phyloP scores from a whole-genome alignment of 1,140 invertebrate species.

The Spodoptera frugiperda region DNA sequence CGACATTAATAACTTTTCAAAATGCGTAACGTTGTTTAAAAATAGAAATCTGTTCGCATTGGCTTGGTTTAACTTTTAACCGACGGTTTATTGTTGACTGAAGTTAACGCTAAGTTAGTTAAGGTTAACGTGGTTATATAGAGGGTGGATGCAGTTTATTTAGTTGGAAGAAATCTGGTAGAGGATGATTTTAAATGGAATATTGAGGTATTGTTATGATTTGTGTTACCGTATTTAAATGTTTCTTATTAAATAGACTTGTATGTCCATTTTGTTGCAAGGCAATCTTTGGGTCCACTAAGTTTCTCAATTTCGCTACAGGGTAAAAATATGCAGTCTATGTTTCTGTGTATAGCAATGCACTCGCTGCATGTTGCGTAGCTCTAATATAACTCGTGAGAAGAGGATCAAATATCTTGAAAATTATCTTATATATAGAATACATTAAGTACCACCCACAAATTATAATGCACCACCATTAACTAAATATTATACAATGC shows the following conservation, averaged over 20 bases:
- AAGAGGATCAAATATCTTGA: too few species aligned
- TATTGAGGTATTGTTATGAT: too few species aligned
- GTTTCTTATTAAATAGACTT: too few species aligned
- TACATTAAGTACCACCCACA: not conserved
- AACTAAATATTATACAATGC: slow-evolving; percentile 7
- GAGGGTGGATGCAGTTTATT: not conserved
- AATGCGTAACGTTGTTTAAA: slow-evolving; percentile 48
- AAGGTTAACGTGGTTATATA: not conserved
- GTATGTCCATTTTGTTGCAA: too few species aligned
- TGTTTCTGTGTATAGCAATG: too few species aligned
- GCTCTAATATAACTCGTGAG: too few species aligned
- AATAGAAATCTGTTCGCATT: slow-evolving; percentile 39
- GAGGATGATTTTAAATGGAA: not conserved
- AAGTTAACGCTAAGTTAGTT: not conserved
- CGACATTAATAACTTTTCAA: slow-evolving; percentile 59
- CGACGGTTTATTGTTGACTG: not conserved
- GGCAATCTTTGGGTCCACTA: too few species aligned
- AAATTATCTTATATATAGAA: too few species aligned
- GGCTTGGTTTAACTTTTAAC: not conserved
- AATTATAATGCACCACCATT: slow-evolving; percentile 12
- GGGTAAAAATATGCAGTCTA: too few species aligned
- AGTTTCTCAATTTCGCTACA: too few species aligned
- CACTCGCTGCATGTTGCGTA: too few species aligned
- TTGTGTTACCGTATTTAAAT: too few species aligned
- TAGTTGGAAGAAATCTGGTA: not conserved